phyloP scores from a whole-genome alignment of 1,140 invertebrate species.

The Platyscapa corneri region DNA sequence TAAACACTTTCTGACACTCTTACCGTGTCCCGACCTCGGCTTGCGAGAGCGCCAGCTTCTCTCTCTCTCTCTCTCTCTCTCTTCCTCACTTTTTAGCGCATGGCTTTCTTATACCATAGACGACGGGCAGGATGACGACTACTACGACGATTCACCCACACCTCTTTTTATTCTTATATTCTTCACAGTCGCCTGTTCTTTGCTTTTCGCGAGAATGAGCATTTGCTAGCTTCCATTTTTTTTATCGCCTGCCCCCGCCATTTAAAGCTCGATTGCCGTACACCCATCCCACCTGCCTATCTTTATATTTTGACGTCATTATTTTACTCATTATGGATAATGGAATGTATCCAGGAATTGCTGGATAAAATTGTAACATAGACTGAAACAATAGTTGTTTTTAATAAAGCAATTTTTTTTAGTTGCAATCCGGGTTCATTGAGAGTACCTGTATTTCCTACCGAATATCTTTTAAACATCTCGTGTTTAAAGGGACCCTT shows the following conservation, averaged over 20 bases:
- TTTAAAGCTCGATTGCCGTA: constrained; percentile 44
- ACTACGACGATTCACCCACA: neutral
- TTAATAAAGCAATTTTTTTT: constrained; percentile 7
- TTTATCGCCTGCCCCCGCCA: constrained; percentile 39
- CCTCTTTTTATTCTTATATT: constrained; percentile 17
- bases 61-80: constrained; percentile 34
- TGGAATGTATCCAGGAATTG: constrained; percentile 4
- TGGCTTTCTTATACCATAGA: neutral
- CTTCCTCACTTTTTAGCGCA: neutral
- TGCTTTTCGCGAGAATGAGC: neutral
- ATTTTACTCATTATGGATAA: constrained; percentile 50
- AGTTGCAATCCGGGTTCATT: neutral
- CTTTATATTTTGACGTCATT: constrained; percentile 41
- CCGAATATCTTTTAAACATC: neutral
- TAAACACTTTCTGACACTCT: constrained; percentile 72
- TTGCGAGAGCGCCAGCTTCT: constrained; percentile 23
- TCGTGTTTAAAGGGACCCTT: no score
- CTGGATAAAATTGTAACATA: constrained; percentile 11
- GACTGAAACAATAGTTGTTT: neutral
- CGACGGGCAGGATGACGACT: neutral
- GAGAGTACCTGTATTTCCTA: neutral
- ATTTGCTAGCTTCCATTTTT: constrained; percentile 42
- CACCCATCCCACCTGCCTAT: neutral
- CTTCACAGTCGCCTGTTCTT: neutral
- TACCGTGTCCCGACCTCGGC: constrained; percentile 44